Percentiles rank a stretch among this genome's conserved stretches.
These are phyloP conservation scores for Lagorchestes hirsutus DNA, from an alignment of 2,797 vertebrate genomes.

Conservation along the genomic window DNA sequence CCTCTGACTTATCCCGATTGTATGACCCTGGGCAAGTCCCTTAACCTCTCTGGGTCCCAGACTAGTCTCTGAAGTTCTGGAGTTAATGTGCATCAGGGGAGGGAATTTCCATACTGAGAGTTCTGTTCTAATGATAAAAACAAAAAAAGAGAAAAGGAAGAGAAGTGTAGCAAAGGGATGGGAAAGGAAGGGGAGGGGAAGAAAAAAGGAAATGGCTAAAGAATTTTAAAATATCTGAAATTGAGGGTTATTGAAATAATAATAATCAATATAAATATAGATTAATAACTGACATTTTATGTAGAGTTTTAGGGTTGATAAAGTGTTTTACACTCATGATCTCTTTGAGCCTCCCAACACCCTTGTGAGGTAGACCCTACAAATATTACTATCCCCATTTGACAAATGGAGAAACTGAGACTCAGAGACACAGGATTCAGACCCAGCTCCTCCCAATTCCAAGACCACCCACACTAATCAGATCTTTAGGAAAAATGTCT, in stretches of 20 bases:
- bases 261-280: background rate
- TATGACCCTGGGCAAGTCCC: background rate
- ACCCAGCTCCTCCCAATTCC: too few relatives aligned
- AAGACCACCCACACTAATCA: background rate
- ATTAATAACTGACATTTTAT: background rate
- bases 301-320: background rate
- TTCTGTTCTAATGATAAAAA: background rate
- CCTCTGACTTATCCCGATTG: background rate
- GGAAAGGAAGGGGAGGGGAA: background rate
- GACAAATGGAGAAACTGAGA: background rate
- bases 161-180: background rate
- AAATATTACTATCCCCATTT: background rate
- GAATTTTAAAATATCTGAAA: background rate
- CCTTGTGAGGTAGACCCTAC: background rate
- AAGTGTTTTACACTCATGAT: background rate
- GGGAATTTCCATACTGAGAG: background rate
- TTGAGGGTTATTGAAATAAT: background rate
- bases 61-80: background rate
- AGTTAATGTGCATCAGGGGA: background rate
- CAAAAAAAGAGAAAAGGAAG: background rate
- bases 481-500: background rate
- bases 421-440: too few relatives aligned
- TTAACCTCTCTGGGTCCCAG: background rate
- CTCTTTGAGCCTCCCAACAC: background rate
- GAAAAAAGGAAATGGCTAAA: background rate